A percentile compares a stretch with the other conserved stretches of the same genome.
Evolutionary conservation across 2,113 vertebrate genomes (phyloP).

Genomic region (Pelobates fuscus): DNA sequence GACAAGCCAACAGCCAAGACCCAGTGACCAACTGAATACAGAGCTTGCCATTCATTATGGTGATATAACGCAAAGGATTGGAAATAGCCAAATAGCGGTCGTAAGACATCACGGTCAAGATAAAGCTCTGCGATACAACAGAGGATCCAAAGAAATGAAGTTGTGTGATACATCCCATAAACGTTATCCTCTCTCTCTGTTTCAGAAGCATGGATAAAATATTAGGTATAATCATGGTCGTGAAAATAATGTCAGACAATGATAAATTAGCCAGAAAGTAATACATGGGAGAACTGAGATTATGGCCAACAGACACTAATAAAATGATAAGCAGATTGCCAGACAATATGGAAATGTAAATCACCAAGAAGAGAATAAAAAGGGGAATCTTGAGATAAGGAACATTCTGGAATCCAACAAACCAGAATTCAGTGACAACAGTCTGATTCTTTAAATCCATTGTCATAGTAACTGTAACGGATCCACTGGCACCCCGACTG

Average conservation of each 20-base stretch:
- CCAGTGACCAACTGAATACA: neutral
- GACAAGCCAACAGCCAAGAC: neutral
- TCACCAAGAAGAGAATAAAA: neutral
- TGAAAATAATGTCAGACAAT: neutral
- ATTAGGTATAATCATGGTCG: neutral
- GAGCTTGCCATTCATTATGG: neutral
- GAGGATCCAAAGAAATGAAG: conserved; percentile 50
- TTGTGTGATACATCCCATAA: conserved; percentile 30
- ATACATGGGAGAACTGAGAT: conserved; percentile 25
- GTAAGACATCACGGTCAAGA: conserved; percentile 52
- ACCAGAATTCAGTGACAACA: neutral
- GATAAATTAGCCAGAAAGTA: conserved; percentile 24
- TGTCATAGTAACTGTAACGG: too few species aligned
- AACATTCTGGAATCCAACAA: neutral
- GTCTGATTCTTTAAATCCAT: neutral
- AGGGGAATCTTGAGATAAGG: neutral
- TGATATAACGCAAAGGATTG: conserved; percentile 11
- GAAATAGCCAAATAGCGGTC: conserved; percentile 44
- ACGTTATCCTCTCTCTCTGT: neutral
- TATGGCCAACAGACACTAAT: neutral
- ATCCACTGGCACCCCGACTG: too few species aligned
- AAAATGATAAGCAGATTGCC: neutral
- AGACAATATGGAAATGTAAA: neutral
- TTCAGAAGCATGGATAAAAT: neutral
- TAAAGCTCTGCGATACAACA: conserved; percentile 42